Conservation (phyloP, 2,113 vertebrate genomes). For the Brienomyrus brachyistius region DNA sequence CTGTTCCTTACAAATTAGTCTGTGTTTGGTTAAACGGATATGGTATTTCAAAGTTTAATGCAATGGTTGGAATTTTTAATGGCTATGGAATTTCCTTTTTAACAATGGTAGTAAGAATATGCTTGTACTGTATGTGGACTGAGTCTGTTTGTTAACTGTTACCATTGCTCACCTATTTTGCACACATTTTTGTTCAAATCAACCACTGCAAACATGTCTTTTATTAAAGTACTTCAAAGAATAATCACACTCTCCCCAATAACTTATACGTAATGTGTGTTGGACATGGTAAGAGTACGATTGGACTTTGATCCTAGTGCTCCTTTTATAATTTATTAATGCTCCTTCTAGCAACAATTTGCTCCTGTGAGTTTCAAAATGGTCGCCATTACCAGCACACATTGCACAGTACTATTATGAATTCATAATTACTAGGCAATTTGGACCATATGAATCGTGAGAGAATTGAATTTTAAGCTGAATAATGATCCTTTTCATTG, state of each 20-base stretch:
- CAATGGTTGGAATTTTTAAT: neutral
- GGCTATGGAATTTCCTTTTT: neutral
- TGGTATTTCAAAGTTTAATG: neutral
- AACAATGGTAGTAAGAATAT: neutral
- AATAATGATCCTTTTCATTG: neutral
- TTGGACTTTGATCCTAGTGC: constrained; percentile 27
- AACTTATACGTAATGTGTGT: constrained; percentile 2
- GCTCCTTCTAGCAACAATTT: constrained; percentile 25
- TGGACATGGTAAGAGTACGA: constrained; percentile 24
- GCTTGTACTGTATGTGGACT: neutral
- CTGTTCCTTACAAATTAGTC: neutral
- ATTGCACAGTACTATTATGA: constrained; percentile 14
- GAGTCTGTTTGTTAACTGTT: neutral
- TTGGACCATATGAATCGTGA: neutral
- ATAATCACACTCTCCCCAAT: neutral
- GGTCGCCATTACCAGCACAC: constrained; percentile 9
- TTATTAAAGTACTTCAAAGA: neutral
- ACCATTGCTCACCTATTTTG: neutral
- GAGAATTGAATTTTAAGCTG: neutral
- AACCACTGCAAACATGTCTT: neutral
- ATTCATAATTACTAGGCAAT: neutral
- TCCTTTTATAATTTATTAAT: constrained; percentile 27
- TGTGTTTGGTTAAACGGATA: neutral
- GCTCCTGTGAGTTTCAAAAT: constrained; percentile 23
- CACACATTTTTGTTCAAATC: constrained; percentile 2